Percentiles rank a stretch among this genome's conserved stretches.
Conservation (phyloP, 1,140 invertebrate species). For the Phortica variegata region DNA sequence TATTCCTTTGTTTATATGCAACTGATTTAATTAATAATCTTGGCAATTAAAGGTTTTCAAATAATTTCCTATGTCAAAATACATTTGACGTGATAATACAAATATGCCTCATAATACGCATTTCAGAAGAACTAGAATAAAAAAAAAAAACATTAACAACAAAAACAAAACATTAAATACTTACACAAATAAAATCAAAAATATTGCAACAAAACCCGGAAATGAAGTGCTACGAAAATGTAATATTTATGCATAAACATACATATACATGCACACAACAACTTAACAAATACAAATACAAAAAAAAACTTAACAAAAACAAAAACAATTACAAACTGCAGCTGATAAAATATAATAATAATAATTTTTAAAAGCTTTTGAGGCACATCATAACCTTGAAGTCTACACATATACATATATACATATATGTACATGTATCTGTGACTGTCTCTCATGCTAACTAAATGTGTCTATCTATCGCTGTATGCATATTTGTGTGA, state of each 20-base stretch:
- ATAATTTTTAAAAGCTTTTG: slow-evolving; percentile 44
- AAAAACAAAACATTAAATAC: not conserved
- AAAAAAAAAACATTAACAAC: not conserved
- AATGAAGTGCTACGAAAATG: slow-evolving; percentile 10
- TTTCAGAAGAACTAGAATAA: not conserved
- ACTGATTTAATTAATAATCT: slow-evolving; percentile 1
- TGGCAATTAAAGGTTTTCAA: not conserved
- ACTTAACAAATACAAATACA: slow-evolving; percentile 3
- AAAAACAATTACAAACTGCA: slow-evolving; percentile 25
- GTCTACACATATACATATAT: not conserved
- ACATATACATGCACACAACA: slow-evolving; percentile 2
- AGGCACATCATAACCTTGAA: slow-evolving; percentile 42
- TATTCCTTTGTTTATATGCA: not conserved
- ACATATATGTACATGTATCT: not conserved
- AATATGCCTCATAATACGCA: not conserved
- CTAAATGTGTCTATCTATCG: too few species aligned
- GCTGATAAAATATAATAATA: slow-evolving; percentile 51
- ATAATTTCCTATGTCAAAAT: slow-evolving; percentile 4
- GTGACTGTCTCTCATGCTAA: slow-evolving; percentile 4
- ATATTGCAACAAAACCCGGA: slow-evolving; percentile 10
- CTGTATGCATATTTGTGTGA: too few species aligned
- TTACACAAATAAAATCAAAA: not conserved
- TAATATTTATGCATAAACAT: slow-evolving; percentile 7
- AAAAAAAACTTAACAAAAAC: slow-evolving; percentile 8
- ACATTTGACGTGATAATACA: too few species aligned